A percentile compares a stretch with the other conserved stretches of the same genome.
Conservation (phyloP, 1,140 invertebrate genomes). For the Callitettix versicolor region DNA sequence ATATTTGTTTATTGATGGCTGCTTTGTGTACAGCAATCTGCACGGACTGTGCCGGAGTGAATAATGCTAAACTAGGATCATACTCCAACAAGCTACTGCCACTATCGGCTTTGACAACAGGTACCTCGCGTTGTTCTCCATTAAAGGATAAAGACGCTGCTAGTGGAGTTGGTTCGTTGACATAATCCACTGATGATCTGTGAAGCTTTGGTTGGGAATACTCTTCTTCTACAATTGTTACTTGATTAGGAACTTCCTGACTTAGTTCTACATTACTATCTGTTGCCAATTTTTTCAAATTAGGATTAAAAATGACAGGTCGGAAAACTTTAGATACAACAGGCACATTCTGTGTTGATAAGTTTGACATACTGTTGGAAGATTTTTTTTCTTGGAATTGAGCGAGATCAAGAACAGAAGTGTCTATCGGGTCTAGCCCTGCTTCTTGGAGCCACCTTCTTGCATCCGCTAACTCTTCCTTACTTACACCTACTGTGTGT, state of each 20-base stretch:
- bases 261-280: neutral
- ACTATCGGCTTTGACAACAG: constrained; percentile 4
- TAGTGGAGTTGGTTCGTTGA: constrained; percentile 13
- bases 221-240: constrained; percentile 6
- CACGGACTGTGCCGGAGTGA: constrained; percentile 32
- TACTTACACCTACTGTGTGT: constrained; percentile 70
- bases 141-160: constrained; percentile 14
- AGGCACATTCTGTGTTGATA: constrained; percentile 1
- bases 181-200: constrained; percentile 12
- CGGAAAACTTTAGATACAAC: constrained; percentile 15
- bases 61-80: constrained; percentile 32
- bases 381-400: too few species aligned
- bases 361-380: too few species aligned
- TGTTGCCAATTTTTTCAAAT: constrained; percentile 2
- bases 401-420: too few species aligned
- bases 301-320: constrained; percentile 14
- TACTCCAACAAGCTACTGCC: constrained; percentile 23
- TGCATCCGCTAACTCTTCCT: constrained; percentile 64
- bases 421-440: constrained; percentile 1
- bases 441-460: constrained; percentile 58
- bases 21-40: constrained; percentile 37
- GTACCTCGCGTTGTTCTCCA: neutral
- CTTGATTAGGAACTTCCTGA: neutral
- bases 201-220: constrained; percentile 12
- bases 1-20: constrained; percentile 36